These are phyloP conservation scores for Leucania comma DNA, from an alignment of 2,888 invertebrate genomes.

Conservation along the genomic window DNA sequence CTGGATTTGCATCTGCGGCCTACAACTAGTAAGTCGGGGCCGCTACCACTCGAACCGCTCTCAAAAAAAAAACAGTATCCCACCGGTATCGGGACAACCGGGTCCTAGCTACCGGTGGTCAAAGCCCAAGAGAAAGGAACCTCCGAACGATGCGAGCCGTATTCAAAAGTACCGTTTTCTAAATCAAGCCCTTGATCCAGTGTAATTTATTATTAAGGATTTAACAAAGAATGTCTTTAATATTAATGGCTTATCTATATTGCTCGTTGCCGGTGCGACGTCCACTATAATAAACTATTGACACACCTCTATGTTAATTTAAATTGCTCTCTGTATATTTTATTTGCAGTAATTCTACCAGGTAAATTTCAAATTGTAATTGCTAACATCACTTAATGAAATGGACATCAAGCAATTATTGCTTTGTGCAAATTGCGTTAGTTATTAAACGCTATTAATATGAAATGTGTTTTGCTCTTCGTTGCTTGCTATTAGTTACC, in stretches of 20 bases:
- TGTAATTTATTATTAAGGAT: not conserved
- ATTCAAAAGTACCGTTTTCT: no score
- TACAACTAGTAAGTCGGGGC: no score
- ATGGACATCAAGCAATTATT: slow-evolving; percentile 21
- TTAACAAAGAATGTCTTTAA: not conserved
- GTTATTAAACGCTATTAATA: not conserved
- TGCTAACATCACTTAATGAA: not conserved
- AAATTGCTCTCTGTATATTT: not conserved
- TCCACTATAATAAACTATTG: not conserved
- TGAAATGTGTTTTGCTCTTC: slow-evolving; percentile 1
- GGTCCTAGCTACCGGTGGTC: no score
- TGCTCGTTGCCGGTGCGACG: no score
- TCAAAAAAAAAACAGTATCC: no score
- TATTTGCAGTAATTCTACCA: not conserved
- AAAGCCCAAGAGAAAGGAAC: no score
- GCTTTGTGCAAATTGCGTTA: not conserved
- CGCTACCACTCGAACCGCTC: no score
- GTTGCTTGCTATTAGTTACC: not conserved
- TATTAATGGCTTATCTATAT: no score
- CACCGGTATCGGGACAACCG: no score
- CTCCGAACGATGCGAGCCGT: no score
- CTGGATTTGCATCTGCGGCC: no score
- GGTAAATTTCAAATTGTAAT: not conserved
- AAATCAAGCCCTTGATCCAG: no score
- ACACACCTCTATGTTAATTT: not conserved